These are phyloP conservation scores for Uromys caudimaculatus DNA, from an alignment of 2,797 vertebrate genomes.

Conservation along the genomic window DNA sequence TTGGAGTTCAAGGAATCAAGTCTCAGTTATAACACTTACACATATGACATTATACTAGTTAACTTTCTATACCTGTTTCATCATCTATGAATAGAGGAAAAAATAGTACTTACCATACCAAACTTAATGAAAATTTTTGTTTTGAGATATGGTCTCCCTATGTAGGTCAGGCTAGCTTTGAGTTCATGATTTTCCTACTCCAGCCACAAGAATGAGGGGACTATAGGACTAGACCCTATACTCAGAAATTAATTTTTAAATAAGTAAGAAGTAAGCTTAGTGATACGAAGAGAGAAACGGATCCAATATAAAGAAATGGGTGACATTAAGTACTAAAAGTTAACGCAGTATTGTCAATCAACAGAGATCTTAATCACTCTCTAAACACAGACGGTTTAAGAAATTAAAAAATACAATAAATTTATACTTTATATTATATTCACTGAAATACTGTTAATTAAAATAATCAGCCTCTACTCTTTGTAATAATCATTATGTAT, in stretches of 20 bases:
- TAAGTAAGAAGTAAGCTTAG: slow-evolving; percentile 42
- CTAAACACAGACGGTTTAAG: slow-evolving; percentile 11
- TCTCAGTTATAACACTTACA: not conserved
- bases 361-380: slow-evolving; percentile 12
- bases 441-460: slow-evolving; percentile 15
- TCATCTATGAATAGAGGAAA: not conserved
- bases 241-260: slow-evolving; percentile 32
- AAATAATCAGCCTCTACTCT: slow-evolving; percentile 38
- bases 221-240: not conserved
- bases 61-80: not conserved
- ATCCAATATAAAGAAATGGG: slow-evolving; percentile 14
- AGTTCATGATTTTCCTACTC: not conserved
- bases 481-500: not conserved
- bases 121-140: slow-evolving; percentile 37
- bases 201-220: not conserved
- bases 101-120: not conserved
- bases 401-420: not conserved
- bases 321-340: slow-evolving; percentile 14
- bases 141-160: not conserved
- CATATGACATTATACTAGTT: not conserved
- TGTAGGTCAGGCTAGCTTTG: not conserved
- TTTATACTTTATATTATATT: slow-evolving; percentile 39
- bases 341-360: slow-evolving; percentile 8
- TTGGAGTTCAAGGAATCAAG: not conserved
- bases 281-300: not conserved